Conservation (phyloP, 2,113 vertebrate species). For the Petrocephalus microphthalmus region DNA sequence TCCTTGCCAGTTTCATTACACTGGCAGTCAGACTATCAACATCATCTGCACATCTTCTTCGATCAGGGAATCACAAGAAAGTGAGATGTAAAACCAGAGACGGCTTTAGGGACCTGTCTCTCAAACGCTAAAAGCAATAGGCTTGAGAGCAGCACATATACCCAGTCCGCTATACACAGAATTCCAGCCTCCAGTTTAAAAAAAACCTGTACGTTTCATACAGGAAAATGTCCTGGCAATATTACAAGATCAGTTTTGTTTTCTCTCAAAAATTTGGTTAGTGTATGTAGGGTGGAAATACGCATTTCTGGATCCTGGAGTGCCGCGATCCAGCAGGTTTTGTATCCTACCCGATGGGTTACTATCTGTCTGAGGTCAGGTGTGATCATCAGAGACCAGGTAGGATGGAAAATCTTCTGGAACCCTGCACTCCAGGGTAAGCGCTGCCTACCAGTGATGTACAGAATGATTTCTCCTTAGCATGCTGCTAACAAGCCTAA, state of each 20-base stretch:
- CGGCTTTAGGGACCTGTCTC: background rate
- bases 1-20: too few species aligned
- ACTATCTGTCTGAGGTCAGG: too few species aligned
- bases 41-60: background rate
- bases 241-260: background rate
- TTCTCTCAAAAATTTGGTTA: background rate
- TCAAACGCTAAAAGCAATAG: background rate
- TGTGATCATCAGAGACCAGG: too few species aligned
- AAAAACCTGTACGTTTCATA: background rate
- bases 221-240: background rate
- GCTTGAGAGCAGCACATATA: background rate
- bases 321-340: background rate
- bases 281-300: background rate
- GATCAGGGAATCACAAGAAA: background rate
- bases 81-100: background rate
- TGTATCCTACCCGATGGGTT: background rate
- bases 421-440: too few species aligned
- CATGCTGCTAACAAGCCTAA: too few species aligned
- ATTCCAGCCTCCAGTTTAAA: background rate
- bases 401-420: too few species aligned
- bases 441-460: too few species aligned
- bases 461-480: too few species aligned
- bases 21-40: too few species aligned
- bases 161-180: background rate
- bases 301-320: background rate